A percentile compares a stretch with the other conserved stretches of the same genome.
Evolutionary conservation across 92 coral and sea anemone genomes (phyloP).

Genomic region (Porites rus): DNA sequence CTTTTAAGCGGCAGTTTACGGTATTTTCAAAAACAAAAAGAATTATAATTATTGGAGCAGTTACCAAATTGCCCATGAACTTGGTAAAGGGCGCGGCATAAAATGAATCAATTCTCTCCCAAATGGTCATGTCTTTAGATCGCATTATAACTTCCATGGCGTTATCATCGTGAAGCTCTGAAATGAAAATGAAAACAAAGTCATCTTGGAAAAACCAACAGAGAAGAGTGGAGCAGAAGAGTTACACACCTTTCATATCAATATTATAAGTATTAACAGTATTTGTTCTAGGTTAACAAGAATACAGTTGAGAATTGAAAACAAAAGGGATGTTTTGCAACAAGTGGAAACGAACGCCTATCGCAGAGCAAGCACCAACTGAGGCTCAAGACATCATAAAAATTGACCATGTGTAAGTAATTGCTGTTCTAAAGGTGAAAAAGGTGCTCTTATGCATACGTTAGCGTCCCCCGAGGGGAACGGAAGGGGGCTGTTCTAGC

Average conservation of each 20-base stretch:
- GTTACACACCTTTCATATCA: neutral
- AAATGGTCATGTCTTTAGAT: constrained; percentile 66
- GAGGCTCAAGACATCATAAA: too few species aligned
- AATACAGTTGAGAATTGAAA: neutral
- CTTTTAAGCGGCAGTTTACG: too few species aligned
- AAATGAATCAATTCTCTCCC: constrained; percentile 73
- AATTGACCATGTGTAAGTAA: too few species aligned
- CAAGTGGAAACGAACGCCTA: too few species aligned
- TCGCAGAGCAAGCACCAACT: too few species aligned
- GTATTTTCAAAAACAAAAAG: neutral
- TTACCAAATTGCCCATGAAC: constrained; percentile 93
- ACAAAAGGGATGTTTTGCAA: too few species aligned
- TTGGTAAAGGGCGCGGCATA: constrained; percentile 95
- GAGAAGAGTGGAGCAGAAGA: neutral
- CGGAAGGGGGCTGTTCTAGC: too few species aligned
- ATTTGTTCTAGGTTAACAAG: neutral
- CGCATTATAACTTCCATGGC: constrained; percentile 87
- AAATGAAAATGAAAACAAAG: neutral
- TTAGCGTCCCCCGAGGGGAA: too few species aligned
- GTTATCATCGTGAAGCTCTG: constrained; percentile 86
- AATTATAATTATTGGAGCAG: constrained; percentile 15
- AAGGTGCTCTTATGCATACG: too few species aligned
- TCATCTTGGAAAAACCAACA: neutral
- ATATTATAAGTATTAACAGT: neutral
- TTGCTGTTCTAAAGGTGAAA: too few species aligned